phyloP scores from a whole-genome alignment of 2,797 vertebrate genomes.

The Enteromius thamalakanensis region DNA sequence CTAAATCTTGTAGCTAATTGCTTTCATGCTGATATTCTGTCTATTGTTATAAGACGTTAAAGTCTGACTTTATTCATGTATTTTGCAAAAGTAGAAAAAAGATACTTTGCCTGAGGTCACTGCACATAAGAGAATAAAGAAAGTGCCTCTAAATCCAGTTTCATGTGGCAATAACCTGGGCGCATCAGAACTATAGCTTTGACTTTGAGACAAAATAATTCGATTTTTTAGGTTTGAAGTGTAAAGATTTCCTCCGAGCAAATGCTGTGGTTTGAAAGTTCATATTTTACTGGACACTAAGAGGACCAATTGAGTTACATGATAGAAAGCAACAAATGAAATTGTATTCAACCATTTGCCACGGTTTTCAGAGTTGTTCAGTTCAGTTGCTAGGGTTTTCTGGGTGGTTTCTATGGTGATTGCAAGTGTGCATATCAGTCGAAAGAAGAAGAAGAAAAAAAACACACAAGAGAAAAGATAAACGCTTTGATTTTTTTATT shows the following conservation, averaged over 20 bases:
- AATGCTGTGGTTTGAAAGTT: background rate
- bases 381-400: background rate
- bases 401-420: background rate
- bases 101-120: background rate
- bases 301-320: background rate
- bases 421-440: background rate
- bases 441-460: background rate
- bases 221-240: background rate
- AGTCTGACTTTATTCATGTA: background rate
- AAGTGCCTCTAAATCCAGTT: slow-evolving; percentile 6
- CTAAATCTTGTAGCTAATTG: background rate
- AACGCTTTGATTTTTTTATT: slow-evolving; percentile 28
- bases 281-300: background rate
- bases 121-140: background rate
- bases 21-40: background rate
- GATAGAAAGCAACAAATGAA: background rate
- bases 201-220: background rate
- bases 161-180: background rate
- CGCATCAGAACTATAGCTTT: slow-evolving; percentile 10
- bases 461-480: background rate
- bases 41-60: too few relatives aligned
- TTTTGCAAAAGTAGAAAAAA: background rate
- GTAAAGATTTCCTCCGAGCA: background rate
- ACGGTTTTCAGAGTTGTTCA: background rate
- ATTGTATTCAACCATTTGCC: background rate